Evolutionary conservation across 2,888 invertebrate genomes (phyloP).

Genomic region (Cenopis cana): DNA sequence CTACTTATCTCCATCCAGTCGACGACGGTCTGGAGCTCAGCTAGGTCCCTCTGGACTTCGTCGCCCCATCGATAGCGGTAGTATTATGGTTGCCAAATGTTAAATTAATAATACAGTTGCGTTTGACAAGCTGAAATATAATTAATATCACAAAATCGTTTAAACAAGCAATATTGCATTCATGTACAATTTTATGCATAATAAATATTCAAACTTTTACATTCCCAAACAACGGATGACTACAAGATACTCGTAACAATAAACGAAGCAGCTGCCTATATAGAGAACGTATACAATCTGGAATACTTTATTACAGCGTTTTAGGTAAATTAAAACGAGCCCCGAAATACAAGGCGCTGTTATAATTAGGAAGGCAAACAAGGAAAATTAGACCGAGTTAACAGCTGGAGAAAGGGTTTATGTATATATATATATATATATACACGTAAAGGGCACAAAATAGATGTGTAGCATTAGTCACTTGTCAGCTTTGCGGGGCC

Average conservation of each 20-base stretch:
- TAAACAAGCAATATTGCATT: background rate
- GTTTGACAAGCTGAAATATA: too few species aligned
- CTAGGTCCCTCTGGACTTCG: too few species aligned
- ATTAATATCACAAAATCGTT: background rate
- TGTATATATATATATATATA: background rate
- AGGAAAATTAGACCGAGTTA: slow-evolving; percentile 33
- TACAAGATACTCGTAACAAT: background rate
- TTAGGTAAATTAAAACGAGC: slow-evolving; percentile 36
- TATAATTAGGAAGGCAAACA: slow-evolving; percentile 35
- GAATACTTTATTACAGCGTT: slow-evolving; percentile 26
- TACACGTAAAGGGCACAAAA: background rate
- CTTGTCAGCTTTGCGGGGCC: slow-evolving; percentile 9
- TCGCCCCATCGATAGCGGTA: too few species aligned
- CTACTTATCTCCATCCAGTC: too few species aligned
- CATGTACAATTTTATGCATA: background rate
- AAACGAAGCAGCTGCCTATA: background rate
- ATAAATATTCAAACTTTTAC: background rate
- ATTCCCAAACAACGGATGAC: background rate
- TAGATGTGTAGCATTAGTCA: slow-evolving; percentile 24
- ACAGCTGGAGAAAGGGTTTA: slow-evolving; percentile 5
- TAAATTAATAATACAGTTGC: too few species aligned
- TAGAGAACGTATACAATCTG: background rate
- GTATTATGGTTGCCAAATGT: too few species aligned
- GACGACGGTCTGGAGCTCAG: too few species aligned
- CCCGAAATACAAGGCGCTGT: slow-evolving; percentile 2